phyloP scores from a whole-genome alignment of 2,888 invertebrate genomes.

The Emesis russula region DNA sequence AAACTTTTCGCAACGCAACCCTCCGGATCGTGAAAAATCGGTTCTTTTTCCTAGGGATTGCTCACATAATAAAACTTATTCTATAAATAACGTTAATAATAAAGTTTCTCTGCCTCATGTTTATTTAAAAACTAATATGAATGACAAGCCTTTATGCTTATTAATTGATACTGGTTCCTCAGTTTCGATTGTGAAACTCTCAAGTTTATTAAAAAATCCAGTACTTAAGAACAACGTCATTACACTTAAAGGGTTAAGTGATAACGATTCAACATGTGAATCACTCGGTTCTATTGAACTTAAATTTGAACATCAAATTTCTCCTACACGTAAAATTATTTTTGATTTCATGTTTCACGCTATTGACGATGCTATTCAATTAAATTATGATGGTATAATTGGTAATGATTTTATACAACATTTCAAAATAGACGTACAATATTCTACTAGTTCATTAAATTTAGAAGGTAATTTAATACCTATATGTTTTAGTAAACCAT shows the following conservation, averaged over 20 bases:
- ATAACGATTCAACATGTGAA: neutral
- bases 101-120: conserved; percentile 2
- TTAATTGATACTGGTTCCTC: conserved; percentile 25
- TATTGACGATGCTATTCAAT: conserved; percentile 6
- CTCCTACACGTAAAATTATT: neutral
- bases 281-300: conserved; percentile 4
- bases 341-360: conserved; percentile 22
- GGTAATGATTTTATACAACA: conserved; percentile 18
- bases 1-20: neutral
- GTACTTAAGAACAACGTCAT: conserved; percentile 2
- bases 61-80: neutral
- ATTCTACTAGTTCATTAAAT: conserved; percentile 18
- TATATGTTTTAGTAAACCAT: conserved; percentile 26
- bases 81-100: conserved; percentile 1
- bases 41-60: neutral
- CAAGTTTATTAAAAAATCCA: conserved; percentile 8
- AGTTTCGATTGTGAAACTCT: neutral
- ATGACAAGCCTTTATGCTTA: conserved; percentile 14
- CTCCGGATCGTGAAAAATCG: neutral
- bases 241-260: conserved; percentile 1
- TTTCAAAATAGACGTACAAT: conserved; percentile 12
- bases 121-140: conserved; percentile 6
- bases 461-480: conserved; percentile 13
- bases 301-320: neutral
- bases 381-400: conserved; percentile 24